Evolutionary conservation across 2,797 vertebrate genomes (phyloP), one percentile per base, ranked within the genome.

Genomic region (Thaleichthys pacificus): DNA sequence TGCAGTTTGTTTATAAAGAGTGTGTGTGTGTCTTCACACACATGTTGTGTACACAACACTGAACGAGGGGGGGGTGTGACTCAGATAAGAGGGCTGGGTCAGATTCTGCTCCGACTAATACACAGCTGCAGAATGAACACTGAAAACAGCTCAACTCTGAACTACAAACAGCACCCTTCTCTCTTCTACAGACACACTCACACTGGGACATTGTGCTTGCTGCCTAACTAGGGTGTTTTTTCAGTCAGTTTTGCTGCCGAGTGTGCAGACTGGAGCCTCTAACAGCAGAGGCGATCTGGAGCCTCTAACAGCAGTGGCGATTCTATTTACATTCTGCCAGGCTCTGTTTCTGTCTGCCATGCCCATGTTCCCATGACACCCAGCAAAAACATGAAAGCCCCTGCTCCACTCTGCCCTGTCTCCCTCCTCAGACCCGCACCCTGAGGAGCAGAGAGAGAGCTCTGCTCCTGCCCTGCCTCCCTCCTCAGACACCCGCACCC

Each of bases 321-420:
- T n/a, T 32, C 30, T 32, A 72, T 72, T 75, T 70, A 69, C 74
- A 71, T 78, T 75, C 71, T 56, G 38, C 56, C 26, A 77, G 68
- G 22, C 49, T 58, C 66, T 61, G 76, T 0, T 24, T n/a, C n/a
- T n/a, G n/a, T 42, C 67, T 30, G 42, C 35, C 35, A 54, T n/a
- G 14, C 14, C 19, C 14, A 17, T 63, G 51, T 54, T n/a, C 51
- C 51, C 24, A 22, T 21, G 57, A 21, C 57, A 60, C 57, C 21
- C 6, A 83, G 76, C 64, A 62, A 1, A 32, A 32, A 32, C 30
- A 32, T 32, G 30, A 32, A 32, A 1, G 30, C 30, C 2, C 30
- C 30, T 32, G 3, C 30, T 32, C 30, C 21, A 61, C 9, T 8
- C 8, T 26, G 8, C 60, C 26, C 11, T 24, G 67, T 75, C 75